Base-by-base conservation (phyloP, 53 echinoderm and acorn worm species). In the Arbacia lixula region DNA sequence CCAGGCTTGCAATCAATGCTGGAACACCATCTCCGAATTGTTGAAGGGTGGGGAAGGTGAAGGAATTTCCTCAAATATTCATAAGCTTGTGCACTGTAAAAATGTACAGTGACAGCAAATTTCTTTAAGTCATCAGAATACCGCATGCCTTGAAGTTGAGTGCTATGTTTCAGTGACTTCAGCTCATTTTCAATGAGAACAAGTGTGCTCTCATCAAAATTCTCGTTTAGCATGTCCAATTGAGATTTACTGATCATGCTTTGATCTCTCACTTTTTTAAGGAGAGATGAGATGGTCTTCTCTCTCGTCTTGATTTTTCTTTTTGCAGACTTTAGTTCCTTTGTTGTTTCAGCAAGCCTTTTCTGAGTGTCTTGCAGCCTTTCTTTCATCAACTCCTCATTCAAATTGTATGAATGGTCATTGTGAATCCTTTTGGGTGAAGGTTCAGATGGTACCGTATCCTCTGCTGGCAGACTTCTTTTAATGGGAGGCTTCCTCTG, bases 21-120 rank as follows among this genome's bases (percentile, higher is more conserved):
- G 6, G 72, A 12, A 53, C 83, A 35, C 90, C 86, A 86, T 41
- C 53, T 50, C 10, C 88, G 52, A 32, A 91, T 91, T 17, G 88
- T 81, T 27, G 29, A 22, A 2, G 88, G 67, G 54, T 88, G 85
- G 12, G 85, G 91, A 40, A 88, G 88, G 46, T 85, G 72, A 19
- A 91, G 73, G 32, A 75, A 67, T 19, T 68, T 17, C 29, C 88
- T 36, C 51, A 91, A 19, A 55, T 52, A 91, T 19, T 91, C 68
- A 88, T 91, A 91, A 19, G 88, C 91, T 39, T 88, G 60, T 11
- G 91, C 80, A 39, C 71, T 72, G 36, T 85, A 88, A 31, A 72
- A 91, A 41, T 91, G 91, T 1, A 91, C 41, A 43, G 91, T 88
- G 12, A 91, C 72, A 27, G 85, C 85, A 72, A 91, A 91, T 42